These are phyloP conservation scores for Toxostoma redivivum DNA, from an alignment of 2,113 vertebrate species.

Conservation along the genomic window DNA sequence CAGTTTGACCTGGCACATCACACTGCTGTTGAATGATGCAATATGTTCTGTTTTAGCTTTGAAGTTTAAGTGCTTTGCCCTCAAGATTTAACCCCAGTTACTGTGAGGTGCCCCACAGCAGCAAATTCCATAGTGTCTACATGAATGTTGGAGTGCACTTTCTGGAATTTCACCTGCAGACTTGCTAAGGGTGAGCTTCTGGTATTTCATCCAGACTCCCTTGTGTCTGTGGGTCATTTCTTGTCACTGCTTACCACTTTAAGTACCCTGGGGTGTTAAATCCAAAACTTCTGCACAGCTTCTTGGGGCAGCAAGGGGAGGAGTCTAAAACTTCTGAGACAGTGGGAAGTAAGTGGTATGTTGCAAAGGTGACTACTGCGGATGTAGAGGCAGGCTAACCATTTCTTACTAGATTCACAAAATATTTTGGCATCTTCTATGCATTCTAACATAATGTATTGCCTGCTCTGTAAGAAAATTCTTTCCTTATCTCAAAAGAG, in stretches of 20 bases:
- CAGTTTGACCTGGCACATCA: not conserved
- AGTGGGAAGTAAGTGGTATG: not conserved
- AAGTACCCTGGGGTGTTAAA: not conserved
- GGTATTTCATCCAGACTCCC: not conserved
- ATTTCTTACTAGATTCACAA: not conserved
- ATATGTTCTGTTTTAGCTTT: not conserved
- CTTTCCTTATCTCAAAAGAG: not conserved
- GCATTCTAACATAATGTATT: not conserved
- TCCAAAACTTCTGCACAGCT: not conserved
- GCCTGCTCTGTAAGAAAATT: not conserved
- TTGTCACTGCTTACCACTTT: not conserved
- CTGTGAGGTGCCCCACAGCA: not conserved
- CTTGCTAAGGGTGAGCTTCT: not conserved
- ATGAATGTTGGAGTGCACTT: not conserved
- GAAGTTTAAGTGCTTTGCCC: not conserved
- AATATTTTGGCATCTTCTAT: not conserved
- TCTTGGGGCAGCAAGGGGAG: accelerated
- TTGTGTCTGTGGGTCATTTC: not conserved
- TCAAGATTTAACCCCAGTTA: not conserved
- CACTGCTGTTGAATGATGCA: not conserved
- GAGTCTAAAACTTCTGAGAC: not conserved
- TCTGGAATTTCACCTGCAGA: not conserved
- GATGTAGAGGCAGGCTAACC: not conserved
- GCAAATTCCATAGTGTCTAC: not conserved
- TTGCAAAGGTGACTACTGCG: not conserved